Base-by-base conservation (phyloP, 2,888 invertebrate genomes). In the Cataglyphis cursor region DNA sequence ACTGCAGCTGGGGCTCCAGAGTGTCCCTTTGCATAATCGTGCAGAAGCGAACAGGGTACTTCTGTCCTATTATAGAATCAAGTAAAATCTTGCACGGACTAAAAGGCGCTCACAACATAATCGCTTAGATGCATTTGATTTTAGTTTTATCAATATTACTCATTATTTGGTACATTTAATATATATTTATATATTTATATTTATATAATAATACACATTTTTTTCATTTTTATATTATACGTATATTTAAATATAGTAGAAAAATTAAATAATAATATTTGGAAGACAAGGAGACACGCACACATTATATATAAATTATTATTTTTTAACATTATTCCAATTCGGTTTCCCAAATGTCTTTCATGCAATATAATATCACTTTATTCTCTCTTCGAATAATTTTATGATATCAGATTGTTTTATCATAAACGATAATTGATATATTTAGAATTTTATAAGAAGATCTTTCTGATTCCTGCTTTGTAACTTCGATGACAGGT, bases 41-140 rank as follows among this genome's bases (percentile, higher is more conserved):
- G 85, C 78, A 84, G 84, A 72, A 83, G 80, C 85, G 87, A 90
- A 92, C 88, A 89, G 91, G 90, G 88, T 90, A 89, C 89, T 87
- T 89, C 89, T 88, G 88, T 90, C 88, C 91, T 89, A 92, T 93
- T 93, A 93, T 93, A 92, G 92, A 91, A 92, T 92, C 91, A 92
- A 92, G 91, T 91, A 92, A 90, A 92, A 91, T 91, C 91, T 92
- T 91, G 91, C 92, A 91, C 90, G 59, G 92, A 91, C 90, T 91
- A 91, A 93, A 92, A 90, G 89, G 92, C 87, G 85, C 72, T 86
- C 85, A 84, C 35, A 74, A 66, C 62, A 62, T 81, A 72, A 80
- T 70, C 78, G 44, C 59, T 61, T 70, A 70, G 44, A 44, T 24
- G 59, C 44, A 70, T 12, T 70, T 80, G 35, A 59, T 44, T 44